Conservation (phyloP, 2,797 vertebrate species). For the Coregonus sp. region DNA sequence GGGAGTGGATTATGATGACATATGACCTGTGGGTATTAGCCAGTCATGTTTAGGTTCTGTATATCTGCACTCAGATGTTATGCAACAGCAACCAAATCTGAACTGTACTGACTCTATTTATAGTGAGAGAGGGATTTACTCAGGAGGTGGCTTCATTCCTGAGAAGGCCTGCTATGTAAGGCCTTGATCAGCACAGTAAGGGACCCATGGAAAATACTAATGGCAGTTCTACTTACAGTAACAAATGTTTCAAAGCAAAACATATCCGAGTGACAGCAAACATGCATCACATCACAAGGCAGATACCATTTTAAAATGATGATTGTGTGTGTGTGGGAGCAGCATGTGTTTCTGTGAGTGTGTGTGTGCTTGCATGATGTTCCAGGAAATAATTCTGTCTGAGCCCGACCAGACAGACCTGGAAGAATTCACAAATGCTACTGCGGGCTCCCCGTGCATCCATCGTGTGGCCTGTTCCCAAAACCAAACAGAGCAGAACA, state of each 20-base stretch:
- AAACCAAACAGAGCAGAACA: conserved; percentile 71
- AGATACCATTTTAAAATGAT: not conserved
- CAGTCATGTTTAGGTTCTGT: conserved; percentile 47
- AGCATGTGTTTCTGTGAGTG: conserved; percentile 20
- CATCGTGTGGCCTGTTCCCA: conserved; percentile 64
- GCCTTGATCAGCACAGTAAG: conserved; percentile 8
- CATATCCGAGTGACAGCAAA: conserved; percentile 5
- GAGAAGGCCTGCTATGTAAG: conserved; percentile 52
- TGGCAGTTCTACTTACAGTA: not conserved
- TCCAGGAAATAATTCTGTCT: conserved; percentile 69
- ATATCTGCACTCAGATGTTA: conserved; percentile 44
- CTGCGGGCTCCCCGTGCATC: conserved; percentile 56
- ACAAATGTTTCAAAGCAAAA: not conserved
- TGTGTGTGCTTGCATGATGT: conserved; percentile 16
- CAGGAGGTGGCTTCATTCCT: conserved; percentile 56
- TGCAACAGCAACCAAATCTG: conserved; percentile 62
- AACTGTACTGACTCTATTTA: conserved; percentile 58
- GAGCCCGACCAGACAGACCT: conserved; percentile 55
- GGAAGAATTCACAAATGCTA: conserved; percentile 61
- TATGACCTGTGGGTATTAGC: conserved; percentile 44
- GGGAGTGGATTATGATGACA: conserved; percentile 50
- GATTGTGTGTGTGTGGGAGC: not conserved
- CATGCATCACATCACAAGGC: conserved; percentile 24
- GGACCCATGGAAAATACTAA: conserved; percentile 45
- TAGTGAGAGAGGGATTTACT: conserved; percentile 50